These are phyloP conservation scores for Mythimna lalbum DNA, from an alignment of 2,888 invertebrate genomes.

Conservation along the genomic window DNA sequence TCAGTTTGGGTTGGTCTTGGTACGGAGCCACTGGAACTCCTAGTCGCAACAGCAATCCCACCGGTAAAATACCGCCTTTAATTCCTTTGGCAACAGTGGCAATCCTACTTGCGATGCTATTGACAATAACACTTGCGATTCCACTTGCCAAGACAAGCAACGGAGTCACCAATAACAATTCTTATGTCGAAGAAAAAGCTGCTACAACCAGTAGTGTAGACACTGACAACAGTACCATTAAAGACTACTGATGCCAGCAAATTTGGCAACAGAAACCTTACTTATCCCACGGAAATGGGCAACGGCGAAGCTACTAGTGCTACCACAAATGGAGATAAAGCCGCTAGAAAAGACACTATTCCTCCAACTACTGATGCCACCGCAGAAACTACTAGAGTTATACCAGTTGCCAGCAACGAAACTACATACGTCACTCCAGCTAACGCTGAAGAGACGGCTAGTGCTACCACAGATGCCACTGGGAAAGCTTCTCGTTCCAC, in stretches of 20 bases:
- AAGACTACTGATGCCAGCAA: not conserved
- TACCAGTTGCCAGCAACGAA: not conserved
- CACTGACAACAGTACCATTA: not conserved
- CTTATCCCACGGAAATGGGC: not conserved
- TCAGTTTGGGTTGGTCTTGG: not conserved
- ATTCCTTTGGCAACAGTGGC: not conserved
- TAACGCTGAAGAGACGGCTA: not conserved
- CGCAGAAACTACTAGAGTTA: not conserved
- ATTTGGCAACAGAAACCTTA: not conserved
- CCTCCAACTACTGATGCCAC: not conserved
- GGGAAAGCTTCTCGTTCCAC: not conserved
- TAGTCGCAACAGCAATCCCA: not conserved
- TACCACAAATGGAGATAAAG: not conserved
- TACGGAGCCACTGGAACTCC: not conserved
- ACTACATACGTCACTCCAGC: not conserved
- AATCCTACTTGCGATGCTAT: not conserved
- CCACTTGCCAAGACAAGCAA: not conserved
- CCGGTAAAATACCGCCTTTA: not conserved
- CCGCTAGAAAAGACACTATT: not conserved
- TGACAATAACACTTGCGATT: slow-evolving; percentile 8
- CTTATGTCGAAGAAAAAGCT: not conserved
- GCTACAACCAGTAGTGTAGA: no score
- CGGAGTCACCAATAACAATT: not conserved
- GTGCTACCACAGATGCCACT: no score
- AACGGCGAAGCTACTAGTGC: not conserved